Evolutionary conservation across 2,888 invertebrate species (phyloP), one percentile per base, ranked within the genome.

Genomic region (Ennomos fuscantarius): DNA sequence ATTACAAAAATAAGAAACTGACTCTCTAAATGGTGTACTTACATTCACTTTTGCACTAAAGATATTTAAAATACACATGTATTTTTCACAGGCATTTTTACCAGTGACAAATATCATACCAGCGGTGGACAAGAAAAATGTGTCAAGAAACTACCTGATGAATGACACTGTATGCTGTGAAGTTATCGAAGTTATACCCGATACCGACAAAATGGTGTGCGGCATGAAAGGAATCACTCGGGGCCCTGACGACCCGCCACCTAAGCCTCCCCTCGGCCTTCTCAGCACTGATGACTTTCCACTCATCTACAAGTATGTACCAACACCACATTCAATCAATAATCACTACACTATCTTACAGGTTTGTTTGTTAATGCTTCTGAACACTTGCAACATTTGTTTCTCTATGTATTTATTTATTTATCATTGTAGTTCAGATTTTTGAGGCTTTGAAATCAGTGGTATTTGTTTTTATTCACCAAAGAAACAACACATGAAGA

Each of bases 151-250:
- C 88, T 97, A 96, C 93, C 94, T 95, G 87, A 94, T 94, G 88
- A 96, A 96, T 93, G 97, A 97, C 92, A 95, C 95, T 73, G 95
- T 97, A 58, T 96, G 97, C 93, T 97, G 97, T 86, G 97, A 97
- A 93, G 96, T 97, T 49, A 93, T 97, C 76, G 97, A 96, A 93
- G 95, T 97, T 65, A 96, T 96, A 82, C 95, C 96, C 44, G 97
- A 97, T 84, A 95, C 96, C 52, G 97, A 97, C 91, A 97, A 97
- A 93, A 95, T 97, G 93, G 95, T 96, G 73, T 95, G 96, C 84
- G 96, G 97, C 84, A 96, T 97, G 96, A 95, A 96, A 88, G 96
- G 96, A 63, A 93, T 95, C 69, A 94, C 95, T 70, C 93, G 95
- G 75, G 93, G 94, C 63, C 93, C 95, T 24, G 94, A 95, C 74